Evolutionary conservation across 2,888 invertebrate species (phyloP).

Genomic region (Cheilosia grossa): DNA sequence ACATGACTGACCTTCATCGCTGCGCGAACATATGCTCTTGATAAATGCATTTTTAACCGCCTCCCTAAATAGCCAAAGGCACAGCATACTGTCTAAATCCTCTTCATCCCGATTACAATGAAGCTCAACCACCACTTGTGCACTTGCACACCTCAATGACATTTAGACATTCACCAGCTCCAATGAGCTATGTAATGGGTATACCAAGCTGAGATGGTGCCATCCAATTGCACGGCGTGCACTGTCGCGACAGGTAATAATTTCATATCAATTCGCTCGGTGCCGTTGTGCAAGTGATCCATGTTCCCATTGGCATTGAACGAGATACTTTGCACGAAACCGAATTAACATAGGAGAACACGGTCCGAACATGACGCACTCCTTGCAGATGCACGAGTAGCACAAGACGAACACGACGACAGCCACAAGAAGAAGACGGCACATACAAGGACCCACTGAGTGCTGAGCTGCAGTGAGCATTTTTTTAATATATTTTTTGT

Average conservation of each 20-base stretch:
- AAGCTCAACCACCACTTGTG: constrained; percentile 67
- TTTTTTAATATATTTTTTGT: too few relatives aligned
- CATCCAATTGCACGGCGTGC: constrained; percentile 65
- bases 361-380: constrained; percentile 75
- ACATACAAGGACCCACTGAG: constrained; percentile 25
- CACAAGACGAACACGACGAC: constrained; percentile 31
- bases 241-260: constrained; percentile 74
- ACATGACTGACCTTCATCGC: too few relatives aligned
- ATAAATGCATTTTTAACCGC: too few relatives aligned
- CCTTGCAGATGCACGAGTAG: constrained; percentile 69
- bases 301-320: constrained; percentile 75
- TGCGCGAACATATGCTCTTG: too few relatives aligned
- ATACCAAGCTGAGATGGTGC: constrained; percentile 45
- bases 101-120: constrained; percentile 6
- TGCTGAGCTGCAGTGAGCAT: neutral
- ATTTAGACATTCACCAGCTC: constrained; percentile 66
- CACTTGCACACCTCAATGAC: constrained; percentile 35
- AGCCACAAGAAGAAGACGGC: constrained; percentile 10
- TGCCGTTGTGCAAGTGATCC: constrained; percentile 75
- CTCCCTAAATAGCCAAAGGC: too few relatives aligned
- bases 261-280: constrained; percentile 74
- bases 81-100: neutral
- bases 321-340: constrained; percentile 75
- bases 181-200: constrained; percentile 65
- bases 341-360: constrained; percentile 75